Evolutionary conservation across 2,113 vertebrate species (phyloP), one percentile per base, ranked within the genome.

Genomic region (Phodopus roborovskii): DNA sequence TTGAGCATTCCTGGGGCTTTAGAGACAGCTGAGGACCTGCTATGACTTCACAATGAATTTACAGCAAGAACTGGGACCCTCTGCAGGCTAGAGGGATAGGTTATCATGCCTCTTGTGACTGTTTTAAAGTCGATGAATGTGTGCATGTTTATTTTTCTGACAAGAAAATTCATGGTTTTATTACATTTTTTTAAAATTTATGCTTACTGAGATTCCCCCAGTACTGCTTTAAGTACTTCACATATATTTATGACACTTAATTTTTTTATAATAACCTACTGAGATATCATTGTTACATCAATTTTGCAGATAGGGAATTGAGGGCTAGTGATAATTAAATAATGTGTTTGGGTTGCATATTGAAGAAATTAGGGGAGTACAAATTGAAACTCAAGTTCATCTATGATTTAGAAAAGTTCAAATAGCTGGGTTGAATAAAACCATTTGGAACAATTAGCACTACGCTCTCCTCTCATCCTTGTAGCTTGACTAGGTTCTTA

Each of bases 1-100:
- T 50, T 78, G 91, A 84, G 93, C 30, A 0, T 94, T 92, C 81
- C 50, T 28, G 7, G 88, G 48, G 81, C 64, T 97, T 97, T 95
- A 56, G 33, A 96, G 74, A 53, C 50, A 79, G 56, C 45, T 36
- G 33, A 68, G 64, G 36, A 22, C 64, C 60, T 95, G 81, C 13
- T 6, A 20, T 73, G 6, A 24, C 74, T 77, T 77, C 64, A 26
- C 78, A 79, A 77, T n/a, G 7, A 53, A 42, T 94, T 92, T 85
- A 70, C 28, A 62, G 58, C 22, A 92, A 93, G 79, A 92, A 92
- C 24, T 50, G 36, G 16, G 17, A 9, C 48, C 73, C 42, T 36
- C 30, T 0, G 0, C 11, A 71, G 56, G 68, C 73, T 91, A 73
- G 42, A 36, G 68, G 64, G 78, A 75, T 11, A 68, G 7, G 1